These are phyloP conservation scores for Monochamus saltuarius DNA, from an alignment of 1,140 invertebrate species.

Conservation along the genomic window DNA sequence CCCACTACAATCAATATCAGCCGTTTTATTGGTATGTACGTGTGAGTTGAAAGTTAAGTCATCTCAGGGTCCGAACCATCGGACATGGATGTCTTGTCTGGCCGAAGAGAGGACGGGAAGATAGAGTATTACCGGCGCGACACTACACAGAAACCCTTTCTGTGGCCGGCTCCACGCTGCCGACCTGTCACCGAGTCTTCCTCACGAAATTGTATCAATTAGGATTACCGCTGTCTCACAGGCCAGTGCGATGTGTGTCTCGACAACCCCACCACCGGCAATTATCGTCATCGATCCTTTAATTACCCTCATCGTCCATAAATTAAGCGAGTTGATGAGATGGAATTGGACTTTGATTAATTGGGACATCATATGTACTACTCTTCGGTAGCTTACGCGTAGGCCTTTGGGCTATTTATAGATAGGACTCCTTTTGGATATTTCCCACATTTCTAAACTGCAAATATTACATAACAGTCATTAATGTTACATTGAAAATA, in stretches of 20 bases:
- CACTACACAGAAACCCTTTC: conserved; percentile 49
- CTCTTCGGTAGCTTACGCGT: too few relatives aligned
- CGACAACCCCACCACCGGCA: conserved; percentile 12
- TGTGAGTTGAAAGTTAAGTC: conserved; percentile 35
- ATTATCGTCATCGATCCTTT: conserved; percentile 12
- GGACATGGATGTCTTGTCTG: conserved; percentile 9
- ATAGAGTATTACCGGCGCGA: conserved; percentile 34
- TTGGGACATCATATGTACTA: too few relatives aligned
- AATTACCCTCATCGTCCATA: conserved; percentile 12
- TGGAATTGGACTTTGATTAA: too few relatives aligned
- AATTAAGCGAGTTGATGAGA: too few relatives aligned
- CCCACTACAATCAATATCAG: too few relatives aligned
- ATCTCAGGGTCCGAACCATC: conserved; percentile 19
- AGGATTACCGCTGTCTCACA: conserved; percentile 38
- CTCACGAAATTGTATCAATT: conserved; percentile 45
- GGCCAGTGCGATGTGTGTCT: conserved; percentile 4
- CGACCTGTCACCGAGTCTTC: conserved; percentile 34
- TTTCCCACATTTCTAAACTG: too few relatives aligned
- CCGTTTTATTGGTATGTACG: too few relatives aligned
- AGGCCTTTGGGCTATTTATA: too few relatives aligned
- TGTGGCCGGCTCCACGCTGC: conserved; percentile 42
- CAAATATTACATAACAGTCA: too few relatives aligned
- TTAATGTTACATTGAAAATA: too few relatives aligned
- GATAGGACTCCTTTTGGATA: too few relatives aligned
- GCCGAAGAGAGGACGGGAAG: conserved; percentile 13